Base-by-base conservation (phyloP, 2,113 vertebrate genomes). In the Scomber scombrus region DNA sequence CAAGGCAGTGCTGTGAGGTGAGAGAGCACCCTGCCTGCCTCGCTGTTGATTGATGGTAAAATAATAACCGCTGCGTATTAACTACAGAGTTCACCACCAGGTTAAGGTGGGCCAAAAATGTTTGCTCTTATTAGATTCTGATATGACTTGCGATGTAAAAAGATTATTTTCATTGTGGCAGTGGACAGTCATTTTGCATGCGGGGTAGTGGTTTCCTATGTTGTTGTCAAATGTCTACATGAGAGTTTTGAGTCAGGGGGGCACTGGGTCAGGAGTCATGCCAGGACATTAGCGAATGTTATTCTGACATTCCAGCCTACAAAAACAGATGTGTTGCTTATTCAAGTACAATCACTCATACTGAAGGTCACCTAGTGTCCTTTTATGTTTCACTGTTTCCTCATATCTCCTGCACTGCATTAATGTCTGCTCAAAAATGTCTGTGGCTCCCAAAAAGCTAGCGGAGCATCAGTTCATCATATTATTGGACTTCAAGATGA, bases 61-160 rank as follows among this genome's bases (percentile, higher is more conserved):
- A 98, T 98, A 97, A 98, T 97, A 97, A 96, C 96, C 92, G 95
- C 95, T 96, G 96, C 95, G 95, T 97, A 98, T 98, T 97, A 98
- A 97, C 96, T 95, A 93, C 91, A 95, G 96, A 97, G 97, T 98
- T 98, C 97, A 98, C 95, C 96, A 94, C 89, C 93, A 94, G 96
- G 97, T 96, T 97, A 97, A 96, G 96, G 96, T 95, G 95, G 95
- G 95, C 95, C 96, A 96, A 94, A 97, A 96, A 96, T 93, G 94
- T 94, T 94, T 93, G 95, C 95, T 95, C 94, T 96, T 96, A 96
- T 97, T 97, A 96, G 93, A 96, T 96, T 95, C 94, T 93, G 93
- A 95, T 95, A 94, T 94, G 95, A 96, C 93, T 85, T 45, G 90
- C 45, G 86, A 93, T 85, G 90, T 88, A 78, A 89, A 93, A 91